Evolutionary conservation across 1,140 invertebrate species (phyloP).

Genomic region (Drosophila varians): DNA sequence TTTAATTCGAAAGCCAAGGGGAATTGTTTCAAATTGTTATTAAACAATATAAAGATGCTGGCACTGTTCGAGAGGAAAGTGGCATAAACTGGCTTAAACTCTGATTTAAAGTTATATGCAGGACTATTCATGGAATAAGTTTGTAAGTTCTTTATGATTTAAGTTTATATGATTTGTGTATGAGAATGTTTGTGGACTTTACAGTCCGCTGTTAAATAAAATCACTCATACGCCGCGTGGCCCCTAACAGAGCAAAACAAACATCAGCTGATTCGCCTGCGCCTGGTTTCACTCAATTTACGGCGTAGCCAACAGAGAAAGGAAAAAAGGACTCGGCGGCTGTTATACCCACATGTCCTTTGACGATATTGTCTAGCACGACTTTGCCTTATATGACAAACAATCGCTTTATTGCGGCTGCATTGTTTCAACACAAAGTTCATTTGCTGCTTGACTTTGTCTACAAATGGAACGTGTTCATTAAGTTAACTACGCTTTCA

Average conservation of each 20-base stretch:
- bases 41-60: constrained; percentile 25
- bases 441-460: constrained; percentile 38
- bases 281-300: constrained; percentile 23
- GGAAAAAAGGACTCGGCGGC: constrained; percentile 43
- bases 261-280: constrained; percentile 54
- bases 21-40: constrained; percentile 36
- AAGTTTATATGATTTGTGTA: background rate
- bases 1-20: constrained; percentile 26
- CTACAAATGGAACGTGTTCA: constrained; percentile 52
- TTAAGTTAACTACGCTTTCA: constrained; percentile 62
- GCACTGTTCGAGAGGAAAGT: background rate
- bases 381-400: constrained; percentile 31
- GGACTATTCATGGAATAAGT: background rate
- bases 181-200: background rate
- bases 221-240: constrained; percentile 51
- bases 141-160: background rate
- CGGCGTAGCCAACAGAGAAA: background rate
- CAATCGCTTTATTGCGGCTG: constrained; percentile 31
- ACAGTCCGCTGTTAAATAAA: constrained; percentile 16
- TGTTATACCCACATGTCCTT: background rate
- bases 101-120: constrained; percentile 21
- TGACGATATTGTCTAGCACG: constrained; percentile 17
- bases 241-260: constrained; percentile 42
- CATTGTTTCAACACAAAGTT: constrained; percentile 46
- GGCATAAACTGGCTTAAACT: background rate